Percentiles rank a stretch among this genome's conserved stretches.
These are phyloP conservation scores for Macrotus californicus DNA, from an alignment of 2,113 vertebrate genomes.

Conservation along the genomic window DNA sequence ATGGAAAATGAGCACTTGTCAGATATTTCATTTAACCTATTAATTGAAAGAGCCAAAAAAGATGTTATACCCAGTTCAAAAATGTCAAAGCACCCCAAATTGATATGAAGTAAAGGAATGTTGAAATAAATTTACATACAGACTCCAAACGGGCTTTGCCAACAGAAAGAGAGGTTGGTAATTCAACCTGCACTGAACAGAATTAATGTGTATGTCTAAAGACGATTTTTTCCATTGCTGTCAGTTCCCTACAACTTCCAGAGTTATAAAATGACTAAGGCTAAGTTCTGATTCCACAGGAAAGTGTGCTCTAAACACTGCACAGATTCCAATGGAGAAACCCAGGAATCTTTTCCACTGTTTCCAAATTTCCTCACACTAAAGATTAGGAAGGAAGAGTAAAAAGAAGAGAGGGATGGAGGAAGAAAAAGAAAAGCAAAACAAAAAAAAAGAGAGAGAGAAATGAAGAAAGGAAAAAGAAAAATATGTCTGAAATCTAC, in stretches of 20 bases:
- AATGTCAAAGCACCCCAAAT: not conserved
- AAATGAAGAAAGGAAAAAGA: not conserved
- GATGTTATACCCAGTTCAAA: not conserved
- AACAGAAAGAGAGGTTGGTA: not conserved
- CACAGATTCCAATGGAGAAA: not conserved
- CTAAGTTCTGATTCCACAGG: not conserved
- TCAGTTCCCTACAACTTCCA: not conserved
- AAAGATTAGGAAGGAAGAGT: not conserved
- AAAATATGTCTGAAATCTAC: not conserved
- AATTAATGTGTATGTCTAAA: not conserved
- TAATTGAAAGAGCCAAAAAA: not conserved
- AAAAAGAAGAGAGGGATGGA: not conserved
- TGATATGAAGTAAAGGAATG: not conserved
- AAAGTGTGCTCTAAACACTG: not conserved
- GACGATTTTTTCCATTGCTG: not conserved
- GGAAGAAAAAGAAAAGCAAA: not conserved
- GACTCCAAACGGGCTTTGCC: not conserved
- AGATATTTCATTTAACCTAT: not conserved
- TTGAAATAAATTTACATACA: not conserved
- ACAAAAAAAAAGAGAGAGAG: too few species aligned
- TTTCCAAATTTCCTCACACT: not conserved
- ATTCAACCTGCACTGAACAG: not conserved
- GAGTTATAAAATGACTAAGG: not conserved
- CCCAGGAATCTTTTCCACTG: not conserved
- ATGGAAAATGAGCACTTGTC: constrained; percentile 13